These are phyloP conservation scores for Oophaga pumilio DNA, from an alignment of 2,113 vertebrate species.

Conservation along the genomic window DNA sequence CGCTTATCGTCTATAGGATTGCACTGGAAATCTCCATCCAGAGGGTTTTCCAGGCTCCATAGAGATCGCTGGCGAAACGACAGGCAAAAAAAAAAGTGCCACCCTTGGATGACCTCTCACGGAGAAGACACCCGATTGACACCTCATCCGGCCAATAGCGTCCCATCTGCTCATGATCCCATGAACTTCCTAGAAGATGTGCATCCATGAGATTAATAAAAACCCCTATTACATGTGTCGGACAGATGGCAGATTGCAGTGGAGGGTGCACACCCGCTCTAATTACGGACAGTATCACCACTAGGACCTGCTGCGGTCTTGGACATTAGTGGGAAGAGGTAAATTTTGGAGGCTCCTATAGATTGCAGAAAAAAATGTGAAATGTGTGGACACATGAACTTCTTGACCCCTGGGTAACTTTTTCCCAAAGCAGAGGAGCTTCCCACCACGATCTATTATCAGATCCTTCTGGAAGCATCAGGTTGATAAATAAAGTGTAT, in stretches of 20 bases:
- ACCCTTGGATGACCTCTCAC: neutral
- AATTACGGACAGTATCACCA: conserved; percentile 17
- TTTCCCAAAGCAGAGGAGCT: neutral
- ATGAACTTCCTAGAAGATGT: conserved; percentile 36
- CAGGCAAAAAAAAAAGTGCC: neutral
- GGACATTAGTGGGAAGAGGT: neutral
- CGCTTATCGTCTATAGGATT: neutral
- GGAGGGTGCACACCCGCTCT: neutral
- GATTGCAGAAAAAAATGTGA: neutral
- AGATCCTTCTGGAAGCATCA: neutral
- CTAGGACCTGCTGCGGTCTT: neutral
- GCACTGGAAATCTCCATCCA: neutral
- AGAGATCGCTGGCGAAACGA: neutral
- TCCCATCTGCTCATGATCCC: neutral
- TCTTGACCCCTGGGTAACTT: neutral
- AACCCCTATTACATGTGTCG: conserved; percentile 23
- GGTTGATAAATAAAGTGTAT: neutral
- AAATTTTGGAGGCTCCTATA: neutral
- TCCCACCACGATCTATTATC: conserved; percentile 15
- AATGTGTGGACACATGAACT: neutral
- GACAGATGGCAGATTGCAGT: conserved; percentile 51
- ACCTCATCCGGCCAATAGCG: neutral
- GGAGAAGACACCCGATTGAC: neutral
- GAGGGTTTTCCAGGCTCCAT: neutral
- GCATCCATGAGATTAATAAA: conserved; percentile 23